Base-by-base conservation (phyloP, 37 sponge, comb jelly and placozoan species). In the Chondrosia reniformis region DNA sequence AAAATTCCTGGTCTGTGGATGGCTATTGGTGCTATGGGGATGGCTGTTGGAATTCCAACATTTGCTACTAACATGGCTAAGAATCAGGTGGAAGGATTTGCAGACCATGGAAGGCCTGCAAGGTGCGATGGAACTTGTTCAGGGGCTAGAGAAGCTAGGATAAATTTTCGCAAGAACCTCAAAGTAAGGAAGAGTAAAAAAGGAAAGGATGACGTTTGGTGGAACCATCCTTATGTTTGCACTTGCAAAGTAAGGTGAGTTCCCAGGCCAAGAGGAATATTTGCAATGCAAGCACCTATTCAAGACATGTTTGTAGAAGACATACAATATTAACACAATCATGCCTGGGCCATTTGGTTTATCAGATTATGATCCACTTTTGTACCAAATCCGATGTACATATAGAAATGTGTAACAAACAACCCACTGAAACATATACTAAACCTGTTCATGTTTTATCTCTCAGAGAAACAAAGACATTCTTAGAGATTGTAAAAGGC, bases 101-200 rank as follows among this genome's bases (percentile, higher is more conserved):
- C 37, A 40, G 72, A 69, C 43, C 72, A 69, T 25, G 72, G 72
- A 21, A 41, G 42, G 72, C 72, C 72, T 21, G 72, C 72, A 21
- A 36, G 42, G 56, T 91, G 92, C 57, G 69, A 91, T 64, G 92
- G 92, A 3, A 87, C 79, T 88, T 91, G 92, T 33, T 17, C 27
- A 25, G 92, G 92, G 5, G 92, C 92, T 22, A 78, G 74, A 55
- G 25, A 46, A 28, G 85, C 82, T 15, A 76, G 92, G 34, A 76
- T 77, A 74, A 32, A 24, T 10, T 85, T 84, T 58, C 31, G 92
- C 44, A 84, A 78, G 64, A 46, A 78, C 41, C 81, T 91, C 71
- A 78, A 81, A 62, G 80, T 79, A 72, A 55, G 88, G 34, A 67
- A 54, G 33, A 82, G 88, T 13, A 78, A 67, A 42, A 78, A 69